Conservation (phyloP, 2,113 vertebrate genomes). For the Thalassoma bifasciatum region DNA sequence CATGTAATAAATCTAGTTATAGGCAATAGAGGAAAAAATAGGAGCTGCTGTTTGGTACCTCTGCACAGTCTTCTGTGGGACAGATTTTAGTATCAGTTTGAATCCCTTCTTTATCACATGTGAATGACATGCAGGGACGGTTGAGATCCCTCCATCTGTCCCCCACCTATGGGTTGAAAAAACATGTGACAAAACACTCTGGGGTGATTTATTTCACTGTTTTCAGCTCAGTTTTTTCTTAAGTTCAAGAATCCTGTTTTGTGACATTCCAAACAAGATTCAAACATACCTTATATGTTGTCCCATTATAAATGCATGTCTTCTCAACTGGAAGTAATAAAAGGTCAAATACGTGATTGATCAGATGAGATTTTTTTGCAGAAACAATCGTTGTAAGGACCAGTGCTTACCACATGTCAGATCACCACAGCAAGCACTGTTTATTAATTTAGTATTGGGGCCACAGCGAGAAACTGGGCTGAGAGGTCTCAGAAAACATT, state of each 20-base stretch:
- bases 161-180: conserved; percentile 66
- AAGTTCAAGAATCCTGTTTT: background rate
- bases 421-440: conserved; percentile 63
- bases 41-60: conserved; percentile 50
- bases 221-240: too few relatives aligned
- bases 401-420: conserved; percentile 68
- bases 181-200: background rate
- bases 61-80: conserved; percentile 50
- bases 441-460: conserved; percentile 24
- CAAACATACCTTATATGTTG: conserved; percentile 64
- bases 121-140: conserved; percentile 65
- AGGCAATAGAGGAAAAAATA: too few relatives aligned
- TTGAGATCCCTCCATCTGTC: conserved; percentile 66
- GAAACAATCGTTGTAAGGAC: background rate
- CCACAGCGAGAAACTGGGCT: conserved; percentile 14
- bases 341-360: background rate
- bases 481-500: conserved; percentile 51
- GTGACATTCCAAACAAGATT: background rate
- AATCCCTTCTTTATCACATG: conserved; percentile 62
- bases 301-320: conserved; percentile 68
- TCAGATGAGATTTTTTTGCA: background rate
- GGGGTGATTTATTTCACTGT: too few relatives aligned
- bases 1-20: too few relatives aligned
- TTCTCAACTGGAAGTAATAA: conserved; percentile 67
- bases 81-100: conserved; percentile 57